phyloP scores from a whole-genome alignment of 2,888 invertebrate genomes.

The Thymelicus lineola region DNA sequence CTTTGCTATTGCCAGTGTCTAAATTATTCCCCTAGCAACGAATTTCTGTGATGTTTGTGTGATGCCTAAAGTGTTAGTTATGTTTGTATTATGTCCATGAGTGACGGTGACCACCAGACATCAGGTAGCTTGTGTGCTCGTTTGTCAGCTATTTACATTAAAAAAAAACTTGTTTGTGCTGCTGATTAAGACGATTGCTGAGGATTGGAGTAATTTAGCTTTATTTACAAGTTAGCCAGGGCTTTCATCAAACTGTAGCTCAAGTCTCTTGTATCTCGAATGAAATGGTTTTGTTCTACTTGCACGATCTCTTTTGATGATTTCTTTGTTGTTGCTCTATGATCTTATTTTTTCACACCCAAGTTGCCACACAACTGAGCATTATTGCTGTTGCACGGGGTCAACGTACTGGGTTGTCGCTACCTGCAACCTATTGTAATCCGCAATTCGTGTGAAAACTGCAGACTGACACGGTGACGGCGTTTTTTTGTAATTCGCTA shows the following conservation, averaged over 20 bases:
- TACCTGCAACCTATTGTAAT: conserved; percentile 67
- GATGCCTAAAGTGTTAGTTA: too few relatives aligned
- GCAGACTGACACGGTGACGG: conserved; percentile 57
- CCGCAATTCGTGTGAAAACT: conserved; percentile 77
- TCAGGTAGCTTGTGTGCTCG: too few relatives aligned
- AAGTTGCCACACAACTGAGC: conserved; percentile 25
- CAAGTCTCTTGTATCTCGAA: not conserved
- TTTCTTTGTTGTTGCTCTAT: conserved; percentile 6
- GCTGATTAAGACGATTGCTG: too few relatives aligned
- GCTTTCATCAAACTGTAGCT: not conserved
- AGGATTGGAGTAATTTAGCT: not conserved
- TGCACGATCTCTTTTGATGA: conserved; percentile 13
- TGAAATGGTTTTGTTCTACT: not conserved
- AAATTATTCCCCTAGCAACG: too few relatives aligned
- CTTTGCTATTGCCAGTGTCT: too few relatives aligned
- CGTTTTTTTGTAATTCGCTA: conserved; percentile 48
- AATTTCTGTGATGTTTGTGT: too few relatives aligned
- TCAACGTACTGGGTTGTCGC: conserved; percentile 48
- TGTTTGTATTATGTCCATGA: too few relatives aligned
- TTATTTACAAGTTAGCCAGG: not conserved
- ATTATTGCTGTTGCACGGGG: conserved; percentile 16
- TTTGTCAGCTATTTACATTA: too few relatives aligned
- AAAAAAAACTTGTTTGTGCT: too few relatives aligned
- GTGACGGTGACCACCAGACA: too few relatives aligned
- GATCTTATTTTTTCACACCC: conserved; percentile 28